Base-by-base conservation (phyloP, 2,113 vertebrate species). In the Hippoglossus stenolepis region DNA sequence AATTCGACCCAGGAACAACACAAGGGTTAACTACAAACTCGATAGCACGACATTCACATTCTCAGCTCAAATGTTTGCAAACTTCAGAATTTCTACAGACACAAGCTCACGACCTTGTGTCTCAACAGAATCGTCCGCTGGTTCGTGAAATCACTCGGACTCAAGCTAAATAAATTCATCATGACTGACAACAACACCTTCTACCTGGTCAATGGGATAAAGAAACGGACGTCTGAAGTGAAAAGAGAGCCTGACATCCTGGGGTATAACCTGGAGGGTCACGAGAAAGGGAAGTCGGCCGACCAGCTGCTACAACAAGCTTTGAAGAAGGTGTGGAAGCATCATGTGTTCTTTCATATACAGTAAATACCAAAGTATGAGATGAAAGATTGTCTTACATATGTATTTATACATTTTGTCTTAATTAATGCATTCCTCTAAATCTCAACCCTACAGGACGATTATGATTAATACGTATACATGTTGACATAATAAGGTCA, bases 141-240 rank as follows among this genome's bases (percentile, higher is more conserved):
- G 61, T 85, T 79, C 5, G 35, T 45, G 13, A 0, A 51, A 1
- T 0, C 56, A 1, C 51, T 88, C 3, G 47, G 40, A 0, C n/a
- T 90, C 3, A 56, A 80, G 21, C 9, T 88, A 14, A 80, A 83
- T n/a, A 0, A 2, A 0, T 90, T 88, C 26, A 21, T 4, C 21
- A 85, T 86, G 79, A 49, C 68, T 0, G 74, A 90, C 74, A 0
- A 0, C 1, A 84, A 88, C 73, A 88, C 88, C 5, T 90, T 70
- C 24, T 86, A 83, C 76, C 35, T 62, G 20, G 13, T 88, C 2
- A 70, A 69, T 8, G 82, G 71, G 14, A 2, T 1, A 45, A 21
- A 0, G 15, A 26, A 20, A 12, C 82, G 1, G 35, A 83, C 81
- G 0, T 47, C 54, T 0, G 4, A 53, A 0, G 86, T 86, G 11